These are phyloP conservation scores for Plutella xylostella DNA, from an alignment of 2,888 invertebrate genomes.

Conservation along the genomic window DNA sequence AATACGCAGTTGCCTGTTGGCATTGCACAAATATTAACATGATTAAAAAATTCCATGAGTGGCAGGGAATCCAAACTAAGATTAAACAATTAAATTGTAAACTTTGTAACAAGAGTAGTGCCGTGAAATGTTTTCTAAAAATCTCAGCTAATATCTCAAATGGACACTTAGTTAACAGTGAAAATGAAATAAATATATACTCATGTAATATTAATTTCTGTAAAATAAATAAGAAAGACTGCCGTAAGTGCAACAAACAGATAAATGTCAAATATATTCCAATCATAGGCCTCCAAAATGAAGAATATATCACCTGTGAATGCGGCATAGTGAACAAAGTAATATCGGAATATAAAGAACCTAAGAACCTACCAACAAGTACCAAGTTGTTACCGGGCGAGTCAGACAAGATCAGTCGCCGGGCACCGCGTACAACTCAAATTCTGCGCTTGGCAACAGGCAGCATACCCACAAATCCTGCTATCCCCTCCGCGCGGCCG, in stretches of 20 bases:
- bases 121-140: conserved; percentile 9
- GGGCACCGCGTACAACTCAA: neutral
- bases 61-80: conserved; percentile 11
- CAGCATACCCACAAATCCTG: neutral
- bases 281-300: conserved; percentile 4
- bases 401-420: neutral
- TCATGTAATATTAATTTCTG: conserved; percentile 8
- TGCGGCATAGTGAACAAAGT: conserved; percentile 8
- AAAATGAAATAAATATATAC: conserved; percentile 10
- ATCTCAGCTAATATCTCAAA: conserved; percentile 8
- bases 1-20: conserved; percentile 8
- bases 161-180: conserved; percentile 9
- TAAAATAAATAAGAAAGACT: conserved; percentile 10
- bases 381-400: neutral
- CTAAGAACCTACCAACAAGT: neutral
- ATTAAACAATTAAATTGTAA: conserved; percentile 10
- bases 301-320: conserved; percentile 7
- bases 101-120: conserved; percentile 10
- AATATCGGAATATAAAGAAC: conserved; percentile 6
- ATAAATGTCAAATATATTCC: conserved; percentile 2
- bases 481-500: neutral
- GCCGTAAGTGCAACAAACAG: conserved; percentile 8
- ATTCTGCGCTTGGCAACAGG: neutral
- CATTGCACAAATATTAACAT: conserved; percentile 7
- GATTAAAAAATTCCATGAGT: conserved; percentile 8